Base-by-base conservation (phyloP, 37 sponge, comb jelly and placozoan species). In the Lycopodina hypogea region DNA sequence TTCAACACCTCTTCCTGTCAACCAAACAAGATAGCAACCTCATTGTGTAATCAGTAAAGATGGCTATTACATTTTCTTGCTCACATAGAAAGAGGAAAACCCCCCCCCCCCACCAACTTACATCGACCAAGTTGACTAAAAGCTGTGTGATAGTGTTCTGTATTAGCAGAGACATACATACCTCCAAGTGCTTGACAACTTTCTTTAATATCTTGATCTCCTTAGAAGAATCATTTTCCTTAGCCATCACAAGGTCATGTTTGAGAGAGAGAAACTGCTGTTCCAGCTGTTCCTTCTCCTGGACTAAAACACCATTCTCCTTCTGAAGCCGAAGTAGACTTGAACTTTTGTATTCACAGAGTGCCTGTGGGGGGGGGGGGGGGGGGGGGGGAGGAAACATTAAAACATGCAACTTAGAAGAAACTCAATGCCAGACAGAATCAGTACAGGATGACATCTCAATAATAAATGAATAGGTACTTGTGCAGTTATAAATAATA, bases 231-330 rank as follows among this genome's bases (percentile, higher is more conserved):
- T 45, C 18, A 2, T 68, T 73, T 12, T 71, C 81, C 17, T 77
- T 79, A 8, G 69, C 63, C 29, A 68, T 37, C 23, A 42, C 28
- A 52, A 82, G 38, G 9, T 83, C 84, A 50, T 89, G 80, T 69
- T 86, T 77, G 34, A 86, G 64, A 4, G 72, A 52, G 34, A 84
- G 85, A 79, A 89, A 86, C 9, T 77, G 77, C 69, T 89, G 83
- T 50, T 93, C 91, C 41, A 93, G n/a, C 33, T 87, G 84, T 57
- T 90, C 88, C 57, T 93, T 93, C 69, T 93, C 94, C 50, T 80
- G 68, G 32, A 84, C 34, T n/a, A 93, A 41, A 52, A 63, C 42
- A 56, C 86, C 91, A 79, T 93, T 85, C 86, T 92, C 82, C 33
- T 68, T 67, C 39, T 92, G 85, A 19, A 92, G 85, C 37, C 50